Base-by-base conservation (phyloP, 2,797 vertebrate species). In the Catharus ustulatus region DNA sequence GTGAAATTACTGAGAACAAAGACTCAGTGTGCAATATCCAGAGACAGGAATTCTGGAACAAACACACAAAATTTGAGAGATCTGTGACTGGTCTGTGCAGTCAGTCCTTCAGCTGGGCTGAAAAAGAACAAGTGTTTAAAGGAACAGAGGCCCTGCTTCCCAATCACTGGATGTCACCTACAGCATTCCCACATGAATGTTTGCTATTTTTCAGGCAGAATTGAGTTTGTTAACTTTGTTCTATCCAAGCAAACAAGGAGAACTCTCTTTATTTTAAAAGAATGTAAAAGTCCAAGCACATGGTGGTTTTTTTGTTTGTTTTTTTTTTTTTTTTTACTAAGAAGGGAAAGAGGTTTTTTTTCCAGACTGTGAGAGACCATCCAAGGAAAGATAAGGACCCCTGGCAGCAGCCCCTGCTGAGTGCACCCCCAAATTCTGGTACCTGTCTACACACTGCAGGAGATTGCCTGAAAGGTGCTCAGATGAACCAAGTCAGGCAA, bases 251-350 rank as follows among this genome's bases (percentile, higher is more conserved):
- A 68, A 81, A 61, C 14, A 6, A 23, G 15, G 24, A 49, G 48
- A 43, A 63, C 9, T 26, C n/a, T 59, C 27, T 14, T 54, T 27
- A 15, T 42, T 64, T 45, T 3, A 48, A 63, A 52, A 58, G 29
- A 58, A 16, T 0, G 5, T 4, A 26, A 24, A 72, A 72, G n/a
- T 29, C 68, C 40, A 55, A 69, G 29, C 24, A 43, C 8, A 5
- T 1, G 3, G 15, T 13, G 30, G 11, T 6, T 22, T 30, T 19
- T 4, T 9, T n/a, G n/a, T 55, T 9, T 49, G 5, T 15, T 13
- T 30, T 11, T 10, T 22, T 30, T 12, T 32, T 22, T 36, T 54
- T 42, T 42, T 3, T 40, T 19, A 19, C 8, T 29, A 29, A 67
- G 14, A 69, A 82, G 55, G 30, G 36, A 23, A 64, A 82, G n/a